These are phyloP conservation scores for Archips crataeganus DNA, from an alignment of 2,888 invertebrate species.

Conservation along the genomic window DNA sequence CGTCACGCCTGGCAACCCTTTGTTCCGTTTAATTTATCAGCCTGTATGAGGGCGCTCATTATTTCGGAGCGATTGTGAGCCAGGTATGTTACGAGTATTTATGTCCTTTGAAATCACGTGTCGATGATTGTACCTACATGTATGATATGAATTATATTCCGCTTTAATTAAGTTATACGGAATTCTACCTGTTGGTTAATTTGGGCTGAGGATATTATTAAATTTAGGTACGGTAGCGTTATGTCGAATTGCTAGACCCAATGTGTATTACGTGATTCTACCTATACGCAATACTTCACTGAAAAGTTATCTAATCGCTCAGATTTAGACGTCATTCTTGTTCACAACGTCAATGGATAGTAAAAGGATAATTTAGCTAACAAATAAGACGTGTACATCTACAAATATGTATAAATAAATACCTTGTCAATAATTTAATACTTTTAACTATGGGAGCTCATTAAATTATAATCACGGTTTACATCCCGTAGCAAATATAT, in stretches of 20 bases:
- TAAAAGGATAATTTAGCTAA: no score
- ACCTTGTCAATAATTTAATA: no score
- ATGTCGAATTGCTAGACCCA: neutral
- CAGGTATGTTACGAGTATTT: neutral
- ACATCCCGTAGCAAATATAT: no score
- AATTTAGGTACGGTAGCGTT: neutral
- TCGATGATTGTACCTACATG: neutral
- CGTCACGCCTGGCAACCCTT: constrained; percentile 26
- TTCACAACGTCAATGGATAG: no score
- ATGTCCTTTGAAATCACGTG: constrained; percentile 24
- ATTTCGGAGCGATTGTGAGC: constrained; percentile 9
- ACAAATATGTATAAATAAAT: no score
- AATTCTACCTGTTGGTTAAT: constrained; percentile 6
- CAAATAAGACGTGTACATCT: no score
- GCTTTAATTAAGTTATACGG: neutral
- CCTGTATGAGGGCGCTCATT: constrained; percentile 27
- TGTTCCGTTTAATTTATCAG: constrained; percentile 37
- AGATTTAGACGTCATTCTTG: no score
- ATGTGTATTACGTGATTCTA: neutral
- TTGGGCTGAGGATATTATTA: neutral
- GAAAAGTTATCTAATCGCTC: neutral
- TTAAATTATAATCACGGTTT: no score
- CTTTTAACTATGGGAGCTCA: no score
- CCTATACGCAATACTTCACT: neutral
- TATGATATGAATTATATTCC: neutral